A percentile compares a stretch with the other conserved stretches of the same genome.
Evolutionary conservation across 1,140 invertebrate genomes (phyloP).

Genomic region (Dinothrombium tinctorium): DNA sequence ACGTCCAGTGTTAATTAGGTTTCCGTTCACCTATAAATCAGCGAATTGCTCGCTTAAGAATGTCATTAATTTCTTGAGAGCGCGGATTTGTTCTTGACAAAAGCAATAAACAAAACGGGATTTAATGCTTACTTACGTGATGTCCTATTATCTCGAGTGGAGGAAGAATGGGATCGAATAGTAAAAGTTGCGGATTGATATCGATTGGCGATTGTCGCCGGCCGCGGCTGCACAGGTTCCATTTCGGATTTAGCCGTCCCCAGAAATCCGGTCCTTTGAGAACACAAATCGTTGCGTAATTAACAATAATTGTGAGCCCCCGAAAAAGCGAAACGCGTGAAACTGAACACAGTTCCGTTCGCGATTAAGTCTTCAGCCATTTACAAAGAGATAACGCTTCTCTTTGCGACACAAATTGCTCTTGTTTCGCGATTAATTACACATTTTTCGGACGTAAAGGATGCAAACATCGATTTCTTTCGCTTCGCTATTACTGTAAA

Average conservation of each 20-base stretch:
- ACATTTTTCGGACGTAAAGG: too few species aligned
- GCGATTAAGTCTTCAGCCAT: too few species aligned
- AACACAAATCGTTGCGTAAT: conserved; percentile 7
- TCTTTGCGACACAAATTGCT: too few species aligned
- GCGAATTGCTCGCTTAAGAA: too few species aligned
- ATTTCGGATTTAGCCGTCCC: conserved; percentile 86
- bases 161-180: conserved; percentile 7
- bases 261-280: conserved; percentile 68
- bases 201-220: conserved; percentile 82
- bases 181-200: conserved; percentile 24
- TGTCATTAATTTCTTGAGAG: too few species aligned
- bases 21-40: conserved; percentile 60
- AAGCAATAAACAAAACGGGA: too few species aligned
- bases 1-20: conserved; percentile 71
- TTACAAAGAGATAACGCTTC: too few species aligned
- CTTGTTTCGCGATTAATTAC: too few species aligned
- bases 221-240: conserved; percentile 82
- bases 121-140: conserved; percentile 4
- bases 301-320: not conserved
- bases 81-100: too few species aligned
- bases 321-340: not conserved
- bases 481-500: too few species aligned
- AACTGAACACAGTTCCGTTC: too few species aligned
- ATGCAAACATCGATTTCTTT: too few species aligned
- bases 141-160: conserved; percentile 2